Conservation (phyloP, 2,888 invertebrate species). For the Apotomis turbidana region DNA sequence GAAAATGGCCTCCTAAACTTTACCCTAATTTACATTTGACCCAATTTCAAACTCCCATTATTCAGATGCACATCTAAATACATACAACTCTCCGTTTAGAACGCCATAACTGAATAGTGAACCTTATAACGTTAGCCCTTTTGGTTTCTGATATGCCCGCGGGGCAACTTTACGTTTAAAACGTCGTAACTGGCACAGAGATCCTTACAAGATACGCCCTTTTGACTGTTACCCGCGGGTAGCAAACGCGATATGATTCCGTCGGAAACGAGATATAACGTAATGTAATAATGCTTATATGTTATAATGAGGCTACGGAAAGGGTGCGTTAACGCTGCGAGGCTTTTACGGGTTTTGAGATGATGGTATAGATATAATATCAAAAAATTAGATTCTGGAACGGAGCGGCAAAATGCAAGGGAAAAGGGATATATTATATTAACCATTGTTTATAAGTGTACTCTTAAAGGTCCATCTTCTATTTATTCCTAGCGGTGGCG, state of each 20-base stretch:
- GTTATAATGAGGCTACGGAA: constrained; percentile 18
- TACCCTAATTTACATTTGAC: constrained; percentile 12
- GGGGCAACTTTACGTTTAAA: background rate
- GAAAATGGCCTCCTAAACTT: background rate
- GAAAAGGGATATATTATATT: background rate
- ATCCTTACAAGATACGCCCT: background rate
- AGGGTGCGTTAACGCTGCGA: constrained; percentile 13
- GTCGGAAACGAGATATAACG: constrained; percentile 15
- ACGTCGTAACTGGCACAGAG: background rate
- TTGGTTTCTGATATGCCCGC: background rate
- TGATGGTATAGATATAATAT: constrained; percentile 11
- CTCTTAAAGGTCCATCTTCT: no score
- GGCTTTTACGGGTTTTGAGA: background rate
- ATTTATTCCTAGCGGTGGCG: no score
- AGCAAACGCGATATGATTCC: constrained; percentile 20
- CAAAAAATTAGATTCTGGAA: background rate
- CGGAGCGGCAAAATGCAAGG: background rate
- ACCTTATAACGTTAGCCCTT: background rate
- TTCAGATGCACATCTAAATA: constrained; percentile 1
- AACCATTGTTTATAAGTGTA: no score
- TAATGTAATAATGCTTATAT: constrained; percentile 18
- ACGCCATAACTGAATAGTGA: background rate
- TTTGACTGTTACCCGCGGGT: background rate
- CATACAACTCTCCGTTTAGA: background rate
- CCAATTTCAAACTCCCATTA: constrained; percentile 26